Percentiles rank a stretch among this genome's conserved stretches.
Evolutionary conservation across 2,888 invertebrate genomes (phyloP).

Genomic region (Hipparchia sbordonii): DNA sequence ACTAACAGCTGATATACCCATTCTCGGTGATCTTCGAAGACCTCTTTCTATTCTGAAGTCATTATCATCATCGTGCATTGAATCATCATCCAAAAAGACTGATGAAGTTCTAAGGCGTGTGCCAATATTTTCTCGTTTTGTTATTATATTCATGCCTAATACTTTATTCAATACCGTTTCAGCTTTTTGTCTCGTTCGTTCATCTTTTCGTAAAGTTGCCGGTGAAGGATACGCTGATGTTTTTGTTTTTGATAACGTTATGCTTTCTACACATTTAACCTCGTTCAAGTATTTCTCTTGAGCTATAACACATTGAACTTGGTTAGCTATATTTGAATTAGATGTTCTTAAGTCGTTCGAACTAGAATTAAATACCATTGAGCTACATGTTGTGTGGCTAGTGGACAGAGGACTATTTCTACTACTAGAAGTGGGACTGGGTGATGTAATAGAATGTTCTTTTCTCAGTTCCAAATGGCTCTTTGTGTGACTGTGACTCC

Average conservation of each 20-base stretch:
- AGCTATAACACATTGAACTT: constrained; percentile 79
- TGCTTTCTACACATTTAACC: constrained; percentile 77
- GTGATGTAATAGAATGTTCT: constrained; percentile 70
- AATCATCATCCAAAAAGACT: constrained; percentile 74
- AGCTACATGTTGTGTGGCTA: constrained; percentile 80
- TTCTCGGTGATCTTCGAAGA: constrained; percentile 70
- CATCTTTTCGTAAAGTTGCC: constrained; percentile 68
- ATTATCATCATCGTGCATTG: constrained; percentile 68
- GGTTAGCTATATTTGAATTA: constrained; percentile 74
- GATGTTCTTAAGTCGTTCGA: constrained; percentile 78
- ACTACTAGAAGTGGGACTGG: constrained; percentile 77
- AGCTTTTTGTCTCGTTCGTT: constrained; percentile 75
- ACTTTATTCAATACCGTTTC: constrained; percentile 77
- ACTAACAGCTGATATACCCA: constrained; percentile 75
- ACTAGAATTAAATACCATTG: constrained; percentile 80
- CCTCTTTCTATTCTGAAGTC: constrained; percentile 74
- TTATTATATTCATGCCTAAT: constrained; percentile 75
- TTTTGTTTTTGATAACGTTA: constrained; percentile 72
- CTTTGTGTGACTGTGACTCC: constrained; percentile 64
- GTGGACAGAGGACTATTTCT: constrained; percentile 79
- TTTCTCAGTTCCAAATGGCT: constrained; percentile 73
- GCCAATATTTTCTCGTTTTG: constrained; percentile 72
- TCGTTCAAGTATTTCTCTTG: constrained; percentile 80
- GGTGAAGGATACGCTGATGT: constrained; percentile 66
- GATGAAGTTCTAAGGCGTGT: constrained; percentile 74